These are phyloP conservation scores for Heliconius melpomene DNA, from an alignment of 1,140 invertebrate species.

Conservation along the genomic window DNA sequence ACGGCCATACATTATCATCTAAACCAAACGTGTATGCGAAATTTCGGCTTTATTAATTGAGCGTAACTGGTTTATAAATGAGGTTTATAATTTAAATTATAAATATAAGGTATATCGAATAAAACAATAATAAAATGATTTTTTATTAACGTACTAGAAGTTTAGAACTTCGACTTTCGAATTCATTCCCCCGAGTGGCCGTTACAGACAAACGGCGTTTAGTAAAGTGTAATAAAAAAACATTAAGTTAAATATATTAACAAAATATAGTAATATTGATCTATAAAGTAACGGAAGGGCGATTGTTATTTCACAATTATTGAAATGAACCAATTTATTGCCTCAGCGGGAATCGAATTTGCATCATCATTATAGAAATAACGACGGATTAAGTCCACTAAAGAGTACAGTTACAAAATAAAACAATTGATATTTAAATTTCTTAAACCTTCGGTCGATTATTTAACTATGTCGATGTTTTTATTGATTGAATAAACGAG, in stretches of 20 bases:
- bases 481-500: too few relatives aligned
- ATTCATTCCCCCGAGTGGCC: too few relatives aligned
- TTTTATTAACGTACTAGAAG: too few relatives aligned
- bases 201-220: too few relatives aligned
- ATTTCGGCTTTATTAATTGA: not conserved
- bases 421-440: not conserved
- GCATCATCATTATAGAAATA: not conserved
- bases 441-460: too few relatives aligned
- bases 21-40: not conserved
- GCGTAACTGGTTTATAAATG: not conserved
- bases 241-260: too few relatives aligned
- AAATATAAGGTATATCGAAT: too few relatives aligned
- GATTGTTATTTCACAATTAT: not conserved
- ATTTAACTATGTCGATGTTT: too few relatives aligned
- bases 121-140: too few relatives aligned
- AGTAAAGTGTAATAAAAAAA: too few relatives aligned
- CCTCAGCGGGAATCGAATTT: constrained; percentile 1
- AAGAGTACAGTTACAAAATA: not conserved
- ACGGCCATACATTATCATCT: constrained; percentile 2
- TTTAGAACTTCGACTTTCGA: too few relatives aligned
- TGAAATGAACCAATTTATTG: not conserved
- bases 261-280: not conserved
- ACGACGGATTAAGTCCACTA: not conserved
- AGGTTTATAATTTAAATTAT: too few relatives aligned
- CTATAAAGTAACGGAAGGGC: not conserved